Base-by-base conservation (phyloP, 2,888 invertebrate species). In the Strigamia transsilvanica region DNA sequence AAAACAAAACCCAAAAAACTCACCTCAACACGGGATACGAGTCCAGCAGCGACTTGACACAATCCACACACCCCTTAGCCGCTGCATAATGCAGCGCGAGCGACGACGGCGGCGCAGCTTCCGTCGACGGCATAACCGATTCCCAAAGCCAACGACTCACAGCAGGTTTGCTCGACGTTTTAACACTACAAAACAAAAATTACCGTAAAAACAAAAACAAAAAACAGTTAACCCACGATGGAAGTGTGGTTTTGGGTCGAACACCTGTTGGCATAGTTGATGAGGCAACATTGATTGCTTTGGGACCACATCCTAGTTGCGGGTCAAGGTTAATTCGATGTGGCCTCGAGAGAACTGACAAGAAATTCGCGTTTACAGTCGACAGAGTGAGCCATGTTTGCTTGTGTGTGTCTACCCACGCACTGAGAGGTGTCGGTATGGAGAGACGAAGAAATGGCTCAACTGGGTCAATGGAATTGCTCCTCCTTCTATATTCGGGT, bases 51-150 rank as follows among this genome's bases (percentile, higher is more conserved):
- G 95, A 90, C 85, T 93, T 91, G 85, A 95, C 94, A 88, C 94
- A 94, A 88, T 95, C 94, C 85, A 95, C 90, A 87, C 94, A 94
- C 84, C 95, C 95, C 85, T 94, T 90, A 83, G 94, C 94, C 41
- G 94, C 94, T 15, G 95, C 95, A 89, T 95, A 95, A 88, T 96
- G 95, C 83, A 96, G 90, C 84, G 95, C 94, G 85, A 95, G 90
- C 83, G 94, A 94, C 85, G 93, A 93, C 88, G 91, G 92, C 87
- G 90, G 86, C 61, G 87, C 87, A 78, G 84, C 89, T 87, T 88
- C 90, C 86, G 90, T 89, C 73, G 90, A 89, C 82, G 91, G 90
- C 89, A 90, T 90, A 85, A 89, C 89, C 81, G 88, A 87, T 82
- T 91, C 90, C 89, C 90, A 90, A 84, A 91, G 88, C 91, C 92